Evolutionary conservation across 2,888 invertebrate species (phyloP), one percentile per base, ranked within the genome.

Genomic region (Acronicta psi): DNA sequence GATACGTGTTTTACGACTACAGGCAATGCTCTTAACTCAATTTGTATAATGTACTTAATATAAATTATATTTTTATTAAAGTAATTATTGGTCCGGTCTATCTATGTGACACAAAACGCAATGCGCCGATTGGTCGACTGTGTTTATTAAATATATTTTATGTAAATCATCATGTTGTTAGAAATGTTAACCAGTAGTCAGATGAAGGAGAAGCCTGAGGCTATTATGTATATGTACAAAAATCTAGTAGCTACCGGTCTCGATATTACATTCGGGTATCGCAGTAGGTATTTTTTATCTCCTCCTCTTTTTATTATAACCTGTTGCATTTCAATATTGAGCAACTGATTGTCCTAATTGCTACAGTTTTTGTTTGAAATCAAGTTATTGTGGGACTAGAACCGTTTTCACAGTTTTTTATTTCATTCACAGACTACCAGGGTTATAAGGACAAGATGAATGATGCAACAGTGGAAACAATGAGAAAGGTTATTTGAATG

Each of bases 171-270:
- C 14, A 38, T 53, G 47, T 45, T 49, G 59, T 59, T 55, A 31
- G 50, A 52, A 42, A 43, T 46, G 51, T 63, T 51, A 56, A 51
- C 65, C 68, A 56, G 70, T 76, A 76, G 69, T 66, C 44, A 53
- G 57, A 55, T 53, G 45, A 59, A 53, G 57, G 53, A 51, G 45
- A 59, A 37, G 81, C 82, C 79, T 56, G 46, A 11, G 75, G 81
- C 75, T 57, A 52, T 58, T 52, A 69, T 59, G 43, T 54, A 47
- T 68, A 59, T 52, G 44, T 59, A 70, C 54, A 49, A 16, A 60
- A 58, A 55, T 44, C 47, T 58, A 49, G 42, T 49, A 31, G 68
- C 73, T 73, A 73, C 74, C 59, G 68, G 59, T 71, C 59, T 64
- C 71, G 59, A 53, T 55, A 61, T 55, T 61, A 55, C 51, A 55